phyloP scores from a whole-genome alignment of 2,888 invertebrate species.

The Balanococcus diminutus region DNA sequence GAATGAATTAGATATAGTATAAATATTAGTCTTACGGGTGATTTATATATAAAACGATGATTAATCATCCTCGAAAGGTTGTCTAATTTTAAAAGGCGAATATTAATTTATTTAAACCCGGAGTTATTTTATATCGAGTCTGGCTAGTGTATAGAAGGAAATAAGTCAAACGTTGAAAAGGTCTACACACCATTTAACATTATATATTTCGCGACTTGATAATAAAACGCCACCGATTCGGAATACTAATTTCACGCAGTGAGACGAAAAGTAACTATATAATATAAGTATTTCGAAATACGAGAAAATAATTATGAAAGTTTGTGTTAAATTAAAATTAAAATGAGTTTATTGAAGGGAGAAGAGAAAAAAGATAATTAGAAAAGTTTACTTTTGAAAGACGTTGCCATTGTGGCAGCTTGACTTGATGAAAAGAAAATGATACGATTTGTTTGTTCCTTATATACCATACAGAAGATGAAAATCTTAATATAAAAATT shows the following conservation, averaged over 20 bases:
- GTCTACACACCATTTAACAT: no score
- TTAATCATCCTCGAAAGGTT: conserved; percentile 15
- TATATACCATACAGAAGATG: not conserved
- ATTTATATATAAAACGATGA: conserved; percentile 1
- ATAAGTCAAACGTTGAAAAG: no score
- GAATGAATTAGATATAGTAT: not conserved
- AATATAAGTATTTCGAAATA: not conserved
- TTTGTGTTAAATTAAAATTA: not conserved
- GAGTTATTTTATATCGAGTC: not conserved
- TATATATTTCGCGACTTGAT: not conserved
- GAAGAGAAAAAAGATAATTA: not conserved
- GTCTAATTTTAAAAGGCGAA: not conserved
- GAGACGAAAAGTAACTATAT: not conserved
- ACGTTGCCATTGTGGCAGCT: not conserved
- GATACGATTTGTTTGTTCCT: not conserved
- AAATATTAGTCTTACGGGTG: not conserved
- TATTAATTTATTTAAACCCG: not conserved
- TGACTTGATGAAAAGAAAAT: not conserved
- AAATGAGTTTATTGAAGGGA: not conserved
- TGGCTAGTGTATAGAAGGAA: not conserved
- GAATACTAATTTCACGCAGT: not conserved
- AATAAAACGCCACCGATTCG: not conserved
- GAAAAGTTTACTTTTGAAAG: not conserved
- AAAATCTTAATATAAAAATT: not conserved
- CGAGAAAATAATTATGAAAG: not conserved